Conservation (phyloP, 2,888 invertebrate species). For the Ligdia adustata region DNA sequence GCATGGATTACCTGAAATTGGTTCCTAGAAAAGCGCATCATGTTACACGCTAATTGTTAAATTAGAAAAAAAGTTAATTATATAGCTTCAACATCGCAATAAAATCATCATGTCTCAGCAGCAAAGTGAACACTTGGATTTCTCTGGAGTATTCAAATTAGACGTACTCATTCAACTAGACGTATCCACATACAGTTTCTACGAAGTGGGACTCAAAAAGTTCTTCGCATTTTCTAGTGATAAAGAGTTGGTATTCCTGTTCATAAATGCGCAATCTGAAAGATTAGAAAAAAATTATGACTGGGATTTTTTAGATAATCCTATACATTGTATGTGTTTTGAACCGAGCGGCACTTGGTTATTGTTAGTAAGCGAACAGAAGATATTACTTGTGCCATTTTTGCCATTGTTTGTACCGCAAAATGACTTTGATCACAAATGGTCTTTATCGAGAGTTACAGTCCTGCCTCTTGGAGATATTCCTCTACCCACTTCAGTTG, state of each 20-base stretch:
- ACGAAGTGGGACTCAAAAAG: slow-evolving; percentile 76
- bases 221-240: slow-evolving; percentile 74
- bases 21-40: no score
- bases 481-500: slow-evolving; percentile 84
- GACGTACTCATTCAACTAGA: slow-evolving; percentile 73
- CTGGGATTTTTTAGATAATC: slow-evolving; percentile 78
- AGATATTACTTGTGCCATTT: slow-evolving; percentile 77
- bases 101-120: slow-evolving; percentile 70
- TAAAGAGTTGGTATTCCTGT: slow-evolving; percentile 69
- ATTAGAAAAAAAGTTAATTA: no score
- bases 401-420: slow-evolving; percentile 74
- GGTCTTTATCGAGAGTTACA: slow-evolving; percentile 77
- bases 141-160: slow-evolving; percentile 76
- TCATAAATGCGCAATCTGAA: slow-evolving; percentile 66
- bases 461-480: slow-evolving; percentile 68
- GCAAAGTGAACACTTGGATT: slow-evolving; percentile 66
- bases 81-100: no score
- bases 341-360: slow-evolving; percentile 93
- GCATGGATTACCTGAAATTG: no score
- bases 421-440: slow-evolving; percentile 72
- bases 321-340: slow-evolving; percentile 90
- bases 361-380: slow-evolving; percentile 84
- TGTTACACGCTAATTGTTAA: no score
- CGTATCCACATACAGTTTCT: slow-evolving; percentile 68
- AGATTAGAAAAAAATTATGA: slow-evolving; percentile 69